These are phyloP conservation scores for Aromia moschata DNA, from an alignment of 2,888 invertebrate genomes.

Conservation along the genomic window DNA sequence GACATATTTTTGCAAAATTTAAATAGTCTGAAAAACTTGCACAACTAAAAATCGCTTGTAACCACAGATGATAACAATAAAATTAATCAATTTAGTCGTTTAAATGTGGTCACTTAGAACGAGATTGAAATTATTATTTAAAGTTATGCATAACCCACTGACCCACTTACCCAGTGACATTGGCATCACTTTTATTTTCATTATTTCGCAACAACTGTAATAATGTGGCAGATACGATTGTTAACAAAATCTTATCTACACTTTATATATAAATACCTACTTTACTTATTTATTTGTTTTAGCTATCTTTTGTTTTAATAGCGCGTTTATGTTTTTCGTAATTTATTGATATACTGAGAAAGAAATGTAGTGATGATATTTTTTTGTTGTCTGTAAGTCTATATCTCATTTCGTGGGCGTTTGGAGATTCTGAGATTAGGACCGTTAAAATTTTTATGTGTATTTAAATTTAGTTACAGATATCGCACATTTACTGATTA, in stretches of 20 bases:
- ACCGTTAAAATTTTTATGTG: no score
- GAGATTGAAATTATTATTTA: constrained; percentile 28
- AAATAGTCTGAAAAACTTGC: constrained; percentile 29
- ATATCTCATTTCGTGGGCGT: no score
- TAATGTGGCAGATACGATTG: constrained; percentile 24
- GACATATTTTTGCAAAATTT: constrained; percentile 31
- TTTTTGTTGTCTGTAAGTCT: no score
- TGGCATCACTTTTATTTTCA: constrained; percentile 63
- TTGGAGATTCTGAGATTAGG: no score
- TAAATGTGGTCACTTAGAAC: constrained; percentile 28
- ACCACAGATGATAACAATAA: constrained; percentile 22
- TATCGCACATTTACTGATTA: no score
- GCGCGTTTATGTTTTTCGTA: no score
- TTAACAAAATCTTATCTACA: constrained; percentile 14
- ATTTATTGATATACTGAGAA: no score
- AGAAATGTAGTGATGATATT: no score
- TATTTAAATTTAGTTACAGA: no score
- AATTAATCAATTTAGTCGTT: constrained; percentile 24
- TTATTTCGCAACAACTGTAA: constrained; percentile 58
- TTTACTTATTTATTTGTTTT: constrained; percentile 13
- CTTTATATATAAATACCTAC: constrained; percentile 12
- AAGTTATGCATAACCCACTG: constrained; percentile 65
- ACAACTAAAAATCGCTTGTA: constrained; percentile 12
- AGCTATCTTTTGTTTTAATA: constrained; percentile 7
- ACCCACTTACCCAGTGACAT: constrained; percentile 71